Base-by-base conservation (phyloP, 2,113 vertebrate species). In the Malurus cyaneus region DNA sequence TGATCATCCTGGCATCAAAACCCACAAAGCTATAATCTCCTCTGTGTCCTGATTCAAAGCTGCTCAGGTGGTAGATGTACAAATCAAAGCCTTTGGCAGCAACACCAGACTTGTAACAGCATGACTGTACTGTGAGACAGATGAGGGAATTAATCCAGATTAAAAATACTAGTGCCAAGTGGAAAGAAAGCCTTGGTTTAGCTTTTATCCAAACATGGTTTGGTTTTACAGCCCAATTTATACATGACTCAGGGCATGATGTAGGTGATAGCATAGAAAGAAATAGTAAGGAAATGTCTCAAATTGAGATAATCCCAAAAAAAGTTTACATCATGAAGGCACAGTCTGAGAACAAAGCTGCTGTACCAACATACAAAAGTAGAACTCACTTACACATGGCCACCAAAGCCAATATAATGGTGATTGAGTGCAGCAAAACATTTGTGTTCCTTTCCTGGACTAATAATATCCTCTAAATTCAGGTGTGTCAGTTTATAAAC, bases 71-170 rank as follows among this genome's bases (percentile, higher is more conserved):
- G 85, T 81, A 60, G 81, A 85, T 82, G 12, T 53, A 87, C 26
- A 91, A 89, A 95, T 64, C 70, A 85, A 85, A 95, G 69, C 49
- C 29, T 92, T 92, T 94, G 89, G 92, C 85, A 94, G 70, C 70
- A 79, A 57, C 11, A 91, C 11, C 57, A 81, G 53, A 87, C 53
- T 85, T 72, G 53, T 41, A 95, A 81, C 87, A 95, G 87, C 80
- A 76, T 3, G 12, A 71, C 57, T 82, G 81, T 49, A 71, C 73
- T 81, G 44, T 81, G 81, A 85, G 53, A 87, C 78, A 91, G 72
- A 92, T 59, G 73, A 93, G 57, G 24, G 49, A 89, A 71, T 87
- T 89, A 94, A 95, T 76, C 73, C 78, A 82, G 89, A 79, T 89
- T 87, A 94, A 93, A 74, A 92, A 89, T 65, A 87, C 31, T 76